Evolutionary conservation across 2,113 vertebrate genomes (phyloP), one percentile per base, ranked within the genome.

Genomic region (Nibea albiflora): DNA sequence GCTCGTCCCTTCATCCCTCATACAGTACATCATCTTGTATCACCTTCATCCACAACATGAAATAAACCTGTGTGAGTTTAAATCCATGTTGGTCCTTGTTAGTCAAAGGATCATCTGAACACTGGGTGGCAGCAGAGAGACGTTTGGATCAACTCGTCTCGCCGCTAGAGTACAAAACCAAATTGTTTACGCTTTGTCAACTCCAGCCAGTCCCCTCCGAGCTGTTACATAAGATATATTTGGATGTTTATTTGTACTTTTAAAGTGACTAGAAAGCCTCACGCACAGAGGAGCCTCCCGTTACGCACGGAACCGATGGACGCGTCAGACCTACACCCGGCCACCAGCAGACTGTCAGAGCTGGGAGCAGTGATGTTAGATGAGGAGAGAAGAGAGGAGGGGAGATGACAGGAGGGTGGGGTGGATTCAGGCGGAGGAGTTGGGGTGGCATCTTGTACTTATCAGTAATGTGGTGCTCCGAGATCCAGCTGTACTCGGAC

Each of bases 101-200:
- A 39, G 35, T 39, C 35, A 39, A 39, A 39, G 35, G 35, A 39
- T 39, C 35, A 9, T 39, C 35, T 58, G 61, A 80, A 28, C 94
- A 85, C 84, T 66, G 20, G 93, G 80, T 82, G 93, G 91, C 90
- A 87, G 80, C 90, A 88, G 70, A 90, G 57, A 72, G 67, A 73
- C 53, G 14, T 26, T 65, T 14, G 28, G 5, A 11, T 14, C 0
- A 39, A 24, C 47, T 19, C 49, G 5, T 31, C 50, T n/a, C 24
- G 6, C 47, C 62, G 58, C 26, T 3, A 56, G 17, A 11, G 11
- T 0, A 9, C 26, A 28, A 74, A 58, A 60, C 39, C 60, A 71
- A 31, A 3, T 77, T 62, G 81, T 44, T 26, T 72, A 66, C 63
- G 26, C 12, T n/a, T 58, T 53, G 17, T 53, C 17, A 28, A 9